Percentiles rank a stretch among this genome's conserved stretches.
Conservation (phyloP, 2,888 invertebrate species). For the Limenitis camilla region DNA sequence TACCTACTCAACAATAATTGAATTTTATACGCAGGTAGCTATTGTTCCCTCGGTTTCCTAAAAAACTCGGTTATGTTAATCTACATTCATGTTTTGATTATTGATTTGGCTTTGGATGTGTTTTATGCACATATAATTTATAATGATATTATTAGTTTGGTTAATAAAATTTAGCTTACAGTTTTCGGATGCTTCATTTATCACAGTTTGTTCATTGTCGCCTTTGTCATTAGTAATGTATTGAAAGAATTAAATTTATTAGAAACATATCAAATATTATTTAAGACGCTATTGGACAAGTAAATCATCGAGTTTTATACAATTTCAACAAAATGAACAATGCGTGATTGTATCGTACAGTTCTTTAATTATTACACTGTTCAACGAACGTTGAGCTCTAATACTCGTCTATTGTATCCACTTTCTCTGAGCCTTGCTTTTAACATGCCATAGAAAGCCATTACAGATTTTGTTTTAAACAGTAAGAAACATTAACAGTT, state of each 20-base stretch:
- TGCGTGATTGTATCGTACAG: slow-evolving; percentile 20
- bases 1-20: slow-evolving; percentile 18
- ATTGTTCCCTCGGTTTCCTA: slow-evolving; percentile 14
- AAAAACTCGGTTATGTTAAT: slow-evolving; percentile 3
- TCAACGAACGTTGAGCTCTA: slow-evolving; percentile 28
- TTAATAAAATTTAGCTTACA: too few species aligned
- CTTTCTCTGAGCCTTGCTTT: slow-evolving; percentile 18
- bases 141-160: too few species aligned
- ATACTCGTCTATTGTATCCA: slow-evolving; percentile 17
- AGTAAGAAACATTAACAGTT: too few species aligned
- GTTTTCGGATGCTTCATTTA: too few species aligned
- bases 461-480: not conserved
- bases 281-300: not conserved
- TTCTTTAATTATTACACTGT: slow-evolving; percentile 27
- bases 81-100: not conserved
- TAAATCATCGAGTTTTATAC: slow-evolving; percentile 10
- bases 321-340: slow-evolving; percentile 4
- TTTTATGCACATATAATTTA: too few species aligned
- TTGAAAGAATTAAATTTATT: too few species aligned
- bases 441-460: slow-evolving; percentile 10
- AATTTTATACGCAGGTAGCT: slow-evolving; percentile 23
- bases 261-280: not conserved
- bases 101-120: too few species aligned
- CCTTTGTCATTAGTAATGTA: too few species aligned
- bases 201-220: too few species aligned